Conservation (phyloP, 2,113 vertebrate genomes). For the Prunella himalayana region DNA sequence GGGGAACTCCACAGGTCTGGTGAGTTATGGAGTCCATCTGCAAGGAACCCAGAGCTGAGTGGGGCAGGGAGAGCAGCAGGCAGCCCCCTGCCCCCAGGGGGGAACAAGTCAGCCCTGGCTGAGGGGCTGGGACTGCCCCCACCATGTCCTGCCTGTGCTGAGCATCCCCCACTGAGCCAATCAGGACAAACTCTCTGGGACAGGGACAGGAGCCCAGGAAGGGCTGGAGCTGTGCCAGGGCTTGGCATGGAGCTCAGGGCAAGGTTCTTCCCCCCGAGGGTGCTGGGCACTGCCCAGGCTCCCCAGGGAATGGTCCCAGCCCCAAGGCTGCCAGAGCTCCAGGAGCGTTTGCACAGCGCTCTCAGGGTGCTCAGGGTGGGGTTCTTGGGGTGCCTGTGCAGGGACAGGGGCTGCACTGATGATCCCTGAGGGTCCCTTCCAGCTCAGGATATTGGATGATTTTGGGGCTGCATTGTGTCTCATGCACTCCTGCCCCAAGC, state of each 20-base stretch:
- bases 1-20: conserved; percentile 89
- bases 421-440: accelerated
- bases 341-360: neutral
- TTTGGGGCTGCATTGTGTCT: neutral
- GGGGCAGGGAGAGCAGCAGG: accelerated
- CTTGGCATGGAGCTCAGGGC: neutral
- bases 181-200: neutral
- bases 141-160: accelerated
- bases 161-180: neutral
- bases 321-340: neutral
- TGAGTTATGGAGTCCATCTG: conserved; percentile 74
- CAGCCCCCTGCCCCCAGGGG: accelerated
- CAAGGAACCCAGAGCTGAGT: neutral
- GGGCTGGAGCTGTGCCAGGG: neutral
- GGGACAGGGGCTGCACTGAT: accelerated
- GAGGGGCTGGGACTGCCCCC: neutral
- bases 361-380: neutral
- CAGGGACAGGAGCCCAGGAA: neutral
- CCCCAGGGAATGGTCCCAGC: neutral
- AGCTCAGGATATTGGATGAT: neutral
- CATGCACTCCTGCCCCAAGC: accelerated
- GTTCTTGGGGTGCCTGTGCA: neutral
- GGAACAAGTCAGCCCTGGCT: neutral
- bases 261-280: neutral
- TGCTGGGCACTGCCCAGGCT: neutral